phyloP scores from a whole-genome alignment of 1,140 invertebrate genomes.

The Pentalonia nigronervosa region DNA sequence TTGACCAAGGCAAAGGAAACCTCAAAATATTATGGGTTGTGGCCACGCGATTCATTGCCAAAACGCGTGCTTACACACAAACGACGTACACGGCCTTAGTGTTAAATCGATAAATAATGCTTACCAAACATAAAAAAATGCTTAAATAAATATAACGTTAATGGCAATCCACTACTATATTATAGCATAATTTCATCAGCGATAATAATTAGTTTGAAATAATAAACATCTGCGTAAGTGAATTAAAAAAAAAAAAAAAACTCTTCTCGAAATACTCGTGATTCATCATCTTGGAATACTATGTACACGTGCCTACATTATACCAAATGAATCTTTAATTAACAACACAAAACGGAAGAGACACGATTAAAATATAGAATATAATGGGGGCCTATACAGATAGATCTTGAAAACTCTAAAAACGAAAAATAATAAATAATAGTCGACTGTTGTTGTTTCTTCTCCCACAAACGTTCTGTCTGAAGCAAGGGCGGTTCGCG shows the following conservation, averaged over 20 bases:
- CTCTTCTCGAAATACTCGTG: background rate
- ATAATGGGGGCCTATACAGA: background rate
- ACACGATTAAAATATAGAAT: background rate
- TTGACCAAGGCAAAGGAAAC: background rate
- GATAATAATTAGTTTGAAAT: background rate
- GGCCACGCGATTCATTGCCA: background rate
- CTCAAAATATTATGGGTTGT: background rate
- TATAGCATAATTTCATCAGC: background rate
- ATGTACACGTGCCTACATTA: background rate
- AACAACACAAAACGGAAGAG: background rate
- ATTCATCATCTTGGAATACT: background rate
- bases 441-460: background rate
- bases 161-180: background rate
- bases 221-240: background rate
- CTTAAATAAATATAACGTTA: background rate
- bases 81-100: background rate
- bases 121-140: background rate
- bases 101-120: background rate
- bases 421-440: slow-evolving; percentile 6
- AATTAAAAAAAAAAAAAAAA: too few relatives aligned
- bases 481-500: background rate
- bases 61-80: background rate
- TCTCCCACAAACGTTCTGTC: background rate
- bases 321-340: background rate
- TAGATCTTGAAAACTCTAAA: background rate